Conservation (phyloP, 2,797 vertebrate genomes). For the Sebastiscus albofasciatus region DNA sequence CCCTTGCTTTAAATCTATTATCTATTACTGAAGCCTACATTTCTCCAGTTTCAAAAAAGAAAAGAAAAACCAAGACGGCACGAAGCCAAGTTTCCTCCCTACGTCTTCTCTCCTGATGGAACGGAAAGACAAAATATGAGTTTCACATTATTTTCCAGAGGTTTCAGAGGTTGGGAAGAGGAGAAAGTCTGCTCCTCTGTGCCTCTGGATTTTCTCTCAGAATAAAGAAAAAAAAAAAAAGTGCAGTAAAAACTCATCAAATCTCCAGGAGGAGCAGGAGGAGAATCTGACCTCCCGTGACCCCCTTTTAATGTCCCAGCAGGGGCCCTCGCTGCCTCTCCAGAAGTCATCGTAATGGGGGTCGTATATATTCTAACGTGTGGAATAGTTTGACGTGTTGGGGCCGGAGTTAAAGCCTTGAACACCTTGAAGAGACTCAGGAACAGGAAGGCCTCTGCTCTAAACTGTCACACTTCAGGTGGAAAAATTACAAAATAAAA, state of each 20-base stretch:
- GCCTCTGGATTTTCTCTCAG: constrained; percentile 45
- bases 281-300: constrained; percentile 29
- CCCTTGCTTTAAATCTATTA: constrained; percentile 8
- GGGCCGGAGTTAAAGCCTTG: neutral
- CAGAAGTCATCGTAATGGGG: neutral
- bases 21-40: constrained; percentile 19
- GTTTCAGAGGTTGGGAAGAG: constrained; percentile 28
- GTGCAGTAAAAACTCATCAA: constrained; percentile 17
- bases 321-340: neutral
- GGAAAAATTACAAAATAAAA: neutral
- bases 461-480: neutral
- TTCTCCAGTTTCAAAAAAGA: constrained; percentile 56
- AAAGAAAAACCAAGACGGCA: constrained; percentile 14
- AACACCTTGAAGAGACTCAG: neutral
- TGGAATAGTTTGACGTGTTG: constrained; percentile 22
- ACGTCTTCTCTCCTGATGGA: constrained; percentile 60
- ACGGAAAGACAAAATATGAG: constrained; percentile 73
- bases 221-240: neutral
- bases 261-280: neutral
- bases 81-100: constrained; percentile 75
- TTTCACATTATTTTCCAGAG: constrained; percentile 68
- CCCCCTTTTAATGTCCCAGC: neutral
- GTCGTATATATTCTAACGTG: constrained; percentile 2
- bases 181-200: constrained; percentile 17
- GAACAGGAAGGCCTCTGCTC: neutral